phyloP scores from a whole-genome alignment of 2,797 vertebrate species.

The Sebastes itinus region DNA sequence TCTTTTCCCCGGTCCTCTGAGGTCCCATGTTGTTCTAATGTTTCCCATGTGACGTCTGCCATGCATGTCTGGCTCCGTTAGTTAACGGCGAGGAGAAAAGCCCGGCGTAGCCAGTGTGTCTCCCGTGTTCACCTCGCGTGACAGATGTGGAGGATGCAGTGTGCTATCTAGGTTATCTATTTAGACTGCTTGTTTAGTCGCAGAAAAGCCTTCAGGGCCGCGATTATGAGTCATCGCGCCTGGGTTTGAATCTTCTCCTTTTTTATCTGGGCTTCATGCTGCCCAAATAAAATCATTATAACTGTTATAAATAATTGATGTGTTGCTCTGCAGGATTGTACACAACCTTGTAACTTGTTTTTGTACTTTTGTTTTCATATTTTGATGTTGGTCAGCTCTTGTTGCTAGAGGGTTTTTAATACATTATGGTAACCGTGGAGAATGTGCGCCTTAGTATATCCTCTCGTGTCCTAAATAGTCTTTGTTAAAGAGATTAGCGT shows the following conservation, averaged over 20 bases:
- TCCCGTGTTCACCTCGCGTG: constrained; percentile 20
- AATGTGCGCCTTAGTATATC: background rate
- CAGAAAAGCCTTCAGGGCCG: constrained; percentile 2
- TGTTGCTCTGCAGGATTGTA: background rate
- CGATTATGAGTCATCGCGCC: constrained; percentile 41
- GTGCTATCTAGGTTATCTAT: constrained; percentile 52
- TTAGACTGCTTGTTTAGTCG: constrained; percentile 33
- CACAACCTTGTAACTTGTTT: background rate
- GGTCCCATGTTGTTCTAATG: constrained; percentile 68
- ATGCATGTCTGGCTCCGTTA: constrained; percentile 36
- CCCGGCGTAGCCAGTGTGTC: constrained; percentile 17
- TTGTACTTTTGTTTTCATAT: background rate
- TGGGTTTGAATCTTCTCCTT: background rate
- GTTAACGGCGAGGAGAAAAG: constrained; percentile 7
- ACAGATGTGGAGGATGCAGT: constrained; percentile 20
- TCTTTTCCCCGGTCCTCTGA: constrained; percentile 40
- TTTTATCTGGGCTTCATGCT: background rate
- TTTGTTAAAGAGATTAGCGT: constrained; percentile 21
- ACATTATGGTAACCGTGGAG: background rate
- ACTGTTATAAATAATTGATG: background rate
- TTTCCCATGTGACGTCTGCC: constrained; percentile 59
- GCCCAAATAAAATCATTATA: background rate
- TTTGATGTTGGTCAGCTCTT: background rate
- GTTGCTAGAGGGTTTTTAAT: background rate
- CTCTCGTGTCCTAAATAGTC: constrained; percentile 36